A percentile compares a stretch with the other conserved stretches of the same genome.
Conservation (phyloP, 53 echinoderm and acorn worm genomes). For the Echinometra lucunter region DNA sequence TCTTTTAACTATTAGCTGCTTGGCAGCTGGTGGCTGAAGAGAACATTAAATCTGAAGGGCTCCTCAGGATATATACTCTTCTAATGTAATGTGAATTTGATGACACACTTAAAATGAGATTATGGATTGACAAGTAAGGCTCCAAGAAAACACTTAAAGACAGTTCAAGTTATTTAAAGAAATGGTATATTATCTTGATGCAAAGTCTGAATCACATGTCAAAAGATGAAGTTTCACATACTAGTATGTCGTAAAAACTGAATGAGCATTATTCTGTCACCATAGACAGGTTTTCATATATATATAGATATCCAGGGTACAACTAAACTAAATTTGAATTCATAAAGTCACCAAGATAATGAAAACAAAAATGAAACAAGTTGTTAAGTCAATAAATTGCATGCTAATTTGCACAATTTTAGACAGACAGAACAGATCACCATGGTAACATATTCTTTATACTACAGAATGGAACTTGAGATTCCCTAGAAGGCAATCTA, state of each 20-base stretch:
- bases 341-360: too few species aligned
- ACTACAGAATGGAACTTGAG: not conserved
- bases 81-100: not conserved
- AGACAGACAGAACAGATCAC: not conserved
- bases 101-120: constrained; percentile 30
- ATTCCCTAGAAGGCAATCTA: not conserved
- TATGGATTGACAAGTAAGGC: not conserved
- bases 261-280: not conserved
- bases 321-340: too few species aligned
- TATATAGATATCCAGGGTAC: not conserved
- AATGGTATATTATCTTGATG: too few species aligned
- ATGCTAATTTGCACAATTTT: too few species aligned
- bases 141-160: not conserved
- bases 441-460: not conserved
- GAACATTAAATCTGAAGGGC: not conserved
- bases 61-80: not conserved
- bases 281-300: not conserved
- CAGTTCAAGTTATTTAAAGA: not conserved
- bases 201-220: not conserved
- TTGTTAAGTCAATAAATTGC: too few species aligned
- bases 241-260: not conserved
- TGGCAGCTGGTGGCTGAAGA: constrained; percentile 9
- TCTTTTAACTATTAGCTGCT: not conserved
- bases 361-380: too few species aligned
- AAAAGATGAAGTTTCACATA: not conserved